phyloP scores from a whole-genome alignment of 1,140 invertebrate genomes.

The Drosophila asahinai region DNA sequence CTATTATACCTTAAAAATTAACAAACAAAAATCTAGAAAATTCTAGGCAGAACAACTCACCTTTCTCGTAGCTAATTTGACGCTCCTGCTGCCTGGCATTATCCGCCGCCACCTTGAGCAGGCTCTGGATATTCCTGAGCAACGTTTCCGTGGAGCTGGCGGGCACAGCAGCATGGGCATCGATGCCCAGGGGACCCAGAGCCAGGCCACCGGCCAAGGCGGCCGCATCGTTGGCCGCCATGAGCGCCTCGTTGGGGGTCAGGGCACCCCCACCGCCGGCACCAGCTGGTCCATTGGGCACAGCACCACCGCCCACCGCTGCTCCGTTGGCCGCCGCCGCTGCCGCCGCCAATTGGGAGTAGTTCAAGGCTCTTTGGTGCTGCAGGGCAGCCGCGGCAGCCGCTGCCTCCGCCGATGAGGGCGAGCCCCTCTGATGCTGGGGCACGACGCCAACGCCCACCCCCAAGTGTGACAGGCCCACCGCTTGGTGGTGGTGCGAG shows the following conservation, averaged over 20 bases:
- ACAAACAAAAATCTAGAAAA: neutral
- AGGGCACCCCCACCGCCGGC: conserved; percentile 61
- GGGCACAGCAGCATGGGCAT: conserved; percentile 70
- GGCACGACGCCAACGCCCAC: conserved; percentile 50
- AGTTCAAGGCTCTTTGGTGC: conserved; percentile 90
- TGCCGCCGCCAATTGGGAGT: conserved; percentile 88
- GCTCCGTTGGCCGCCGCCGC: conserved; percentile 85
- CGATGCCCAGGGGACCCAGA: conserved; percentile 77
- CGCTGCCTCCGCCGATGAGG: conserved; percentile 62
- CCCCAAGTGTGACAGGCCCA: conserved; percentile 73
- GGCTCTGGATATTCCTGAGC: conserved; percentile 96
- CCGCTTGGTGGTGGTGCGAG: conserved; percentile 59
- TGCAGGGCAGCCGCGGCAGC: conserved; percentile 85
- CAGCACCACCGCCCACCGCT: conserved; percentile 46
- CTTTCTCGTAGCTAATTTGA: conserved; percentile 98
- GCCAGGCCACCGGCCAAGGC: conserved; percentile 83
- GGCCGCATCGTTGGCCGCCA: conserved; percentile 80
- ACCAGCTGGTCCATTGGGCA: conserved; percentile 53
- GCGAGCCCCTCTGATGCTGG: conserved; percentile 45
- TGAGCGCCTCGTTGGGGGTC: conserved; percentile 70
- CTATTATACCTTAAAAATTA: neutral
- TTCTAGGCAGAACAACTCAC: conserved; percentile 85
- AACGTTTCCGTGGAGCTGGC: conserved; percentile 96
- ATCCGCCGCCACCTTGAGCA: conserved; percentile 97
- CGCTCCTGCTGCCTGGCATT: conserved; percentile 97